Conservation (phyloP, 2,888 invertebrate genomes). For the Chrysodeixis includens region DNA sequence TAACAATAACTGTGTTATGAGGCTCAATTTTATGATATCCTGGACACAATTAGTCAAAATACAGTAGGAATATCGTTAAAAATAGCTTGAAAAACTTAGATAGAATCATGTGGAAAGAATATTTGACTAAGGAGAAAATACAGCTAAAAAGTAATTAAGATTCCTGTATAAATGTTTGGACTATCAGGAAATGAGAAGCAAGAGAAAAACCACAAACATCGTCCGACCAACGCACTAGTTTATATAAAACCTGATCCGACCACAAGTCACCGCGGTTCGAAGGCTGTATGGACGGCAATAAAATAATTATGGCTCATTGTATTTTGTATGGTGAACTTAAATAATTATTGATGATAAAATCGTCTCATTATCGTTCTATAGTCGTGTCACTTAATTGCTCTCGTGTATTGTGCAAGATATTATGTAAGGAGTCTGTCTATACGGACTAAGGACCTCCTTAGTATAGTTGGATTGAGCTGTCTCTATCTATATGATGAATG, state of each 20-base stretch:
- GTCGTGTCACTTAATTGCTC: not conserved
- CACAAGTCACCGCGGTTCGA: slow-evolving; percentile 39
- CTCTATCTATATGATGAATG: too few relatives aligned
- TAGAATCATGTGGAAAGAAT: too few relatives aligned
- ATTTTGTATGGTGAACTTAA: slow-evolving; percentile 7
- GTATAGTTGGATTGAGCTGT: too few relatives aligned
- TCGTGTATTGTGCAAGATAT: not conserved
- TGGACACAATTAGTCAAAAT: slow-evolving; percentile 2
- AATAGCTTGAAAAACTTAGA: too few relatives aligned
- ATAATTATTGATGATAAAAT: not conserved
- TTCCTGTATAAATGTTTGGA: slow-evolving; percentile 4
- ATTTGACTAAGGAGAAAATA: too few relatives aligned
- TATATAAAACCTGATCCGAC: slow-evolving; percentile 48
- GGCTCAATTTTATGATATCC: slow-evolving; percentile 7
- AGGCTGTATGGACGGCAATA: slow-evolving; percentile 40
- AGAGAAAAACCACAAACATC: slow-evolving; percentile 36
- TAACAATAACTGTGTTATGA: not conserved
- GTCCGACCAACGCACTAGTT: slow-evolving; percentile 26
- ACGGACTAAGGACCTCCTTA: not conserved
- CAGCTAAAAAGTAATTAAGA: not conserved
- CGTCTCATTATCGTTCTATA: not conserved
- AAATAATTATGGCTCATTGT: slow-evolving; percentile 25
- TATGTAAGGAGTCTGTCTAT: not conserved
- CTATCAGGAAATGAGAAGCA: slow-evolving; percentile 30
- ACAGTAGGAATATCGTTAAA: not conserved